Percentiles rank a stretch among this genome's conserved stretches.
Evolutionary conservation across 2,113 vertebrate genomes (phyloP).

Genomic region (Spea multiplicata): DNA sequence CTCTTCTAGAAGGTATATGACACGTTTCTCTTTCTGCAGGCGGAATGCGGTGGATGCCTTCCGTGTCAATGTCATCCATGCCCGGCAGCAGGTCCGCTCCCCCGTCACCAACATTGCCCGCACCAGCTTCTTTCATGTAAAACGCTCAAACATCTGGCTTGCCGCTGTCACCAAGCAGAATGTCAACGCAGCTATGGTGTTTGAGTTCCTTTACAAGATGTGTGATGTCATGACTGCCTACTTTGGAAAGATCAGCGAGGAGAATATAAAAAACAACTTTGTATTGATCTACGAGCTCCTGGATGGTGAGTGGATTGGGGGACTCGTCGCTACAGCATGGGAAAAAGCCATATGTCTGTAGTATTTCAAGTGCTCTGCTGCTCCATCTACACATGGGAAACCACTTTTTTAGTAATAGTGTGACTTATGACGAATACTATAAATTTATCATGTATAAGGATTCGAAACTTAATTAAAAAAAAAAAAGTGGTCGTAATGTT

Average conservation of each 20-base stretch:
- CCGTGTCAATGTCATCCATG: constrained; percentile 97
- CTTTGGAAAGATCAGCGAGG: constrained; percentile 98
- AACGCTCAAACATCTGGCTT: constrained; percentile 99
- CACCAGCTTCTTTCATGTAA: constrained; percentile 98
- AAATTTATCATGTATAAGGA: no score
- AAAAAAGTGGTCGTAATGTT: no score
- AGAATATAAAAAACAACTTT: constrained; percentile 99
- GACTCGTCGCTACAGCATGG: no score
- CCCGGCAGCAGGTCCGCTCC: constrained; percentile 96
- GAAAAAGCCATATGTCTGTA: no score
- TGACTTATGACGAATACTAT: no score
- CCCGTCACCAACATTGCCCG: constrained; percentile 98
- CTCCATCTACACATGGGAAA: no score
- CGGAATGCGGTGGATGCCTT: constrained; percentile 97
- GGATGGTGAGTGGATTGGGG: constrained; percentile 75
- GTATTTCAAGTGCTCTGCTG: no score
- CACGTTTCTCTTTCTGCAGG: constrained; percentile 59
- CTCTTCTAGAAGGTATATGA: no score
- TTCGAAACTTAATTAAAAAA: no score
- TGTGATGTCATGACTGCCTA: constrained; percentile 98
- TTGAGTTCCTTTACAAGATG: constrained; percentile 99
- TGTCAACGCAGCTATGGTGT: constrained; percentile 99
- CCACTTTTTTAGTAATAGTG: no score
- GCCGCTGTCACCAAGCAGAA: constrained; percentile 99
- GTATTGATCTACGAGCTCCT: constrained; percentile 97